A percentile compares a stretch with the other conserved stretches of the same genome.
phyloP scores from a whole-genome alignment of 1,140 invertebrate species.

The Camponotus pennsylvanicus region DNA sequence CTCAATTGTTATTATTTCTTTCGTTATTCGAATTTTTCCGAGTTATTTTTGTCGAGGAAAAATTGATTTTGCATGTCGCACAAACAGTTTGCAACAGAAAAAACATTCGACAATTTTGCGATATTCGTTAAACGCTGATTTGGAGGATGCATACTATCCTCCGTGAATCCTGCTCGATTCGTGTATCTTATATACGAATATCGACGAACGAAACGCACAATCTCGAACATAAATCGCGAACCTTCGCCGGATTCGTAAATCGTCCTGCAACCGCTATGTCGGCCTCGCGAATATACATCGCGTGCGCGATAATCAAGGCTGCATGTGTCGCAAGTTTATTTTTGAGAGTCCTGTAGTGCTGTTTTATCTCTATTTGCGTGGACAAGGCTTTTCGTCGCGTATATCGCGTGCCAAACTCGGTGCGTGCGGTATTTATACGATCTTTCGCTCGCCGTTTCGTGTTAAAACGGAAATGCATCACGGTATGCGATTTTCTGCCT shows the following conservation, averaged over 20 bases:
- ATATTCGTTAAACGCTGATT: not conserved
- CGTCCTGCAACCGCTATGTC: conserved; percentile 32
- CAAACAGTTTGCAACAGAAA: not conserved
- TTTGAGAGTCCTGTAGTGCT: conserved; percentile 62
- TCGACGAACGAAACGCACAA: not conserved
- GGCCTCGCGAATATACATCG: conserved; percentile 44
- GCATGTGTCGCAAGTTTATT: conserved; percentile 72
- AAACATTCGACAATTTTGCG: not conserved
- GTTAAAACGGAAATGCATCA: conserved; percentile 47
- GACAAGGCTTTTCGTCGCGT: conserved; percentile 59
- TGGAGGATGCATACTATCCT: not conserved
- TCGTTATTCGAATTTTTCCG: not conserved
- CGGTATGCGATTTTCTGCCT: not conserved
- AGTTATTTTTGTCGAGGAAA: not conserved
- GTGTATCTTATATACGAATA: not conserved
- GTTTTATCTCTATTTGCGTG: conserved; percentile 6
- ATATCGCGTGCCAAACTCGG: conserved; percentile 61
- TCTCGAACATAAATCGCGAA: conserved; percentile 55
- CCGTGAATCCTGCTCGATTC: not conserved
- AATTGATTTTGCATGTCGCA: not conserved
- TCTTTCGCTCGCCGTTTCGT: conserved; percentile 40
- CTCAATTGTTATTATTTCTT: not conserved
- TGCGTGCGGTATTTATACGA: conserved; percentile 69
- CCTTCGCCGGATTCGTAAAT: conserved; percentile 57
- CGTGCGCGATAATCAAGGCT: conserved; percentile 74